These are phyloP conservation scores for Anoplophora glabripennis DNA, from an alignment of 1,140 invertebrate genomes.

Conservation along the genomic window DNA sequence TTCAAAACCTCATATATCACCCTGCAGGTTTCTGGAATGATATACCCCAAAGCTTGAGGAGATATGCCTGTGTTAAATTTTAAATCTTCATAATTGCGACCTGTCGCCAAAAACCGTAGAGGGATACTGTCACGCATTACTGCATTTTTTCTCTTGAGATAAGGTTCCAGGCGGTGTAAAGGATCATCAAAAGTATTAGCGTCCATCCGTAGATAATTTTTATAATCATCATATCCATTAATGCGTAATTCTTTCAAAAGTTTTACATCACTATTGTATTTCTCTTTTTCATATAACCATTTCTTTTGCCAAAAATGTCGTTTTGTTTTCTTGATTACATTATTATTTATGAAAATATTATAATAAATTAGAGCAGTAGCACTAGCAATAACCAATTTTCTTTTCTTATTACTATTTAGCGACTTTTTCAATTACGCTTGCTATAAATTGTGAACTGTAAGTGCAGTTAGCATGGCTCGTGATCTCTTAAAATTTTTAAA, in stretches of 20 bases:
- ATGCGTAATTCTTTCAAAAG: conserved; percentile 11
- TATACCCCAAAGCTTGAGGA: conserved; percentile 40
- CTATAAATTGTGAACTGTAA: no score
- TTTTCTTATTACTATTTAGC: no score
- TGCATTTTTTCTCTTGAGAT: conserved; percentile 36
- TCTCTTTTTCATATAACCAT: conserved; percentile 8
- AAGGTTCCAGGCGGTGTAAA: conserved; percentile 18
- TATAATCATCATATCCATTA: conserved; percentile 19
- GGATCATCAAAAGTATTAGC: not conserved
- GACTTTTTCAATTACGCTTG: no score
- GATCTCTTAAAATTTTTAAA: no score
- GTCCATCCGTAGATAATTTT: conserved; percentile 31
- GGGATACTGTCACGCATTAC: conserved; percentile 33
- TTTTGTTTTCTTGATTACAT: no score
- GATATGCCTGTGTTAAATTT: conserved; percentile 47
- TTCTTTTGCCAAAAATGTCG: not conserved
- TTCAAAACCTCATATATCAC: conserved; percentile 14
- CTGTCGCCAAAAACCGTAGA: conserved; percentile 38
- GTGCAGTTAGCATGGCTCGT: no score
- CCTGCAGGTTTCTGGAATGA: conserved; percentile 45
- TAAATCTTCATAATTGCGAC: conserved; percentile 41
- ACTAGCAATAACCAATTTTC: no score
- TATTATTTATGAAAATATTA: no score
- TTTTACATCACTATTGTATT: not conserved
- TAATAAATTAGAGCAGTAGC: no score